Conservation (phyloP, 1,140 invertebrate genomes). For the Zaprionus nigranus region DNA sequence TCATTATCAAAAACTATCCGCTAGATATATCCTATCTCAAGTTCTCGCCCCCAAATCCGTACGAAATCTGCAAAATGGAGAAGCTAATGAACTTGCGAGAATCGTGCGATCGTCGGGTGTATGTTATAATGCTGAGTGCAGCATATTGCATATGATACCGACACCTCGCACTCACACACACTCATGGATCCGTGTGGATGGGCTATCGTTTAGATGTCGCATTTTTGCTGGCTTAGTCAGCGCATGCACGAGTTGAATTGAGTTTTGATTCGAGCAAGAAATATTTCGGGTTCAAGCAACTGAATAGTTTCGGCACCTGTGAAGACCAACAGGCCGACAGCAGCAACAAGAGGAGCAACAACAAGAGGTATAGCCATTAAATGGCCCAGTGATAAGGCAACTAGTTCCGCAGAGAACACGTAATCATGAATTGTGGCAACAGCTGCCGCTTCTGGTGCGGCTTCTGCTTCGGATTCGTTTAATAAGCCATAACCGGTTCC, state of each 20-base stretch:
- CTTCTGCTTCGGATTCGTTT: conserved; percentile 43
- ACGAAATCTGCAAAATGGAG: conserved; percentile 22
- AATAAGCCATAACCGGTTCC: conserved; percentile 52
- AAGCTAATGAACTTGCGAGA: conserved; percentile 71
- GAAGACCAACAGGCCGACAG: neutral
- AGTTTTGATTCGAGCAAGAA: neutral
- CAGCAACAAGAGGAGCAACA: neutral
- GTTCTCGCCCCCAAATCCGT: conserved; percentile 17
- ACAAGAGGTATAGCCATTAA: conserved; percentile 24
- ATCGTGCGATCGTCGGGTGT: neutral
- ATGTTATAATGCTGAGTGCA: conserved; percentile 45
- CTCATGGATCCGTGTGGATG: conserved; percentile 3
- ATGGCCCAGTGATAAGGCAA: conserved; percentile 66
- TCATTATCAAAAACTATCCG: neutral
- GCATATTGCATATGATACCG: conserved; percentile 42
- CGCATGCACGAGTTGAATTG: conserved; percentile 18
- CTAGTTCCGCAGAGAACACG: conserved; percentile 55
- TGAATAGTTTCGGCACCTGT: conserved; percentile 10
- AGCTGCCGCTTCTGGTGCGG: conserved; percentile 16
- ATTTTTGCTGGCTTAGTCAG: conserved; percentile 66
- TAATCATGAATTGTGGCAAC: conserved; percentile 43
- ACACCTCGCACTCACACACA: neutral
- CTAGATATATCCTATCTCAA: conserved; percentile 1
- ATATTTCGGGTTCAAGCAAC: conserved; percentile 20
- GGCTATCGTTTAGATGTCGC: conserved; percentile 5